These are phyloP conservation scores for Oryzias curvinotus DNA, from an alignment of 2,113 vertebrate species.

Conservation along the genomic window DNA sequence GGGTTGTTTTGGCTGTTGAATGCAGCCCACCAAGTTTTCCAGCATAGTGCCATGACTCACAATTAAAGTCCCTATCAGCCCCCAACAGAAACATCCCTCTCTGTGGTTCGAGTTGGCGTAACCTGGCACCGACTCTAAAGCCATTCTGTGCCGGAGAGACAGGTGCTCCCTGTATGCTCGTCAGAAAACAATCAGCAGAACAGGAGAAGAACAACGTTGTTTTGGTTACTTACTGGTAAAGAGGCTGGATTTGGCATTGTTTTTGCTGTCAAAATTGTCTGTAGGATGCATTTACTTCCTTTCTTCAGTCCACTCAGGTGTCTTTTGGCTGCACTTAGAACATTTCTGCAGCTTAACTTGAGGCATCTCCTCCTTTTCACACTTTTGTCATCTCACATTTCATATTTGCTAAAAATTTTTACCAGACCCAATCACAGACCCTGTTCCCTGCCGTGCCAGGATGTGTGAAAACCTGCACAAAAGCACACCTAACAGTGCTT, in stretches of 20 bases:
- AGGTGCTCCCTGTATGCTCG: not conserved
- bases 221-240: slow-evolving; percentile 40
- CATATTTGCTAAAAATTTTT: not conserved
- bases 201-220: slow-evolving; percentile 16
- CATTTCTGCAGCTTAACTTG: slow-evolving; percentile 5
- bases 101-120: slow-evolving; percentile 9
- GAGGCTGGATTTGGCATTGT: slow-evolving; percentile 21
- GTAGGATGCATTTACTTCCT: not conserved
- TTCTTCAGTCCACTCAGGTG: not conserved
- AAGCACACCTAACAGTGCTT: not conserved
- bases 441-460: not conserved
- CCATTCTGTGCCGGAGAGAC: not conserved
- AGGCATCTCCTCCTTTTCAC: slow-evolving; percentile 49
- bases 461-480: slow-evolving; percentile 6
- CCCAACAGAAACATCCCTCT: slow-evolving; percentile 19
- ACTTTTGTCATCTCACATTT: slow-evolving; percentile 13
- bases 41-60: slow-evolving; percentile 51
- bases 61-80: slow-evolving; percentile 36
- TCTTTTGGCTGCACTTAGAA: not conserved
- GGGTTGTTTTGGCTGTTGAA: not conserved
- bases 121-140: not conserved
- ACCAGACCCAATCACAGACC: not conserved
- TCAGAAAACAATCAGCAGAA: not conserved
- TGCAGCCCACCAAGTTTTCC: slow-evolving; percentile 59
- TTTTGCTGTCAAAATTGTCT: not conserved